Conservation (phyloP, 2,797 vertebrate genomes). For the Numenius phaeopus region DNA sequence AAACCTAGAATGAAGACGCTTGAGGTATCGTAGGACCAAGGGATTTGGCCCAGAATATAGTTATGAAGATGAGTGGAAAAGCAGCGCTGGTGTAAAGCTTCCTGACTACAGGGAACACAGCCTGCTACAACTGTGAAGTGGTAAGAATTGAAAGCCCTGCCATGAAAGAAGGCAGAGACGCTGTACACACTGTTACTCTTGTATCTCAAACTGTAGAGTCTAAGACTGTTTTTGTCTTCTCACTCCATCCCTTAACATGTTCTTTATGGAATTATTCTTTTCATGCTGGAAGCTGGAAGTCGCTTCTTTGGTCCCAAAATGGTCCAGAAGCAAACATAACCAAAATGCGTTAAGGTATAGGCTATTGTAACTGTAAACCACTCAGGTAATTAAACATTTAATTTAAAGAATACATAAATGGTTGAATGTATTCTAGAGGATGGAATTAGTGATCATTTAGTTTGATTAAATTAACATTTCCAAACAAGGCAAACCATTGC, state of each 20-base stretch:
- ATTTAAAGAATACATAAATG: not conserved
- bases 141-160: not conserved
- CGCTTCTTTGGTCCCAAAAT: not conserved
- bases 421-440: not conserved
- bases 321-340: not conserved
- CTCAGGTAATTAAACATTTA: not conserved
- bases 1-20: not conserved
- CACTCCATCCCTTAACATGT: not conserved
- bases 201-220: not conserved
- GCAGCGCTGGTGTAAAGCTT: not conserved
- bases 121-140: rapidly evolving
- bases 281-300: not conserved
- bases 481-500: rapidly evolving
- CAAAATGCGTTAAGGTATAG: not conserved
- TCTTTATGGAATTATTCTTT: not conserved
- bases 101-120: not conserved
- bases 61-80: not conserved
- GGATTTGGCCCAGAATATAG: not conserved
- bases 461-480: not conserved
- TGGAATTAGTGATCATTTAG: not conserved
- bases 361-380: not conserved
- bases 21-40: not conserved
- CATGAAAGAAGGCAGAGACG: not conserved
- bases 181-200: not conserved
- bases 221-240: not conserved